Evolutionary conservation across 2,113 vertebrate species (phyloP).

Genomic region (Ancistrus triradiatus): DNA sequence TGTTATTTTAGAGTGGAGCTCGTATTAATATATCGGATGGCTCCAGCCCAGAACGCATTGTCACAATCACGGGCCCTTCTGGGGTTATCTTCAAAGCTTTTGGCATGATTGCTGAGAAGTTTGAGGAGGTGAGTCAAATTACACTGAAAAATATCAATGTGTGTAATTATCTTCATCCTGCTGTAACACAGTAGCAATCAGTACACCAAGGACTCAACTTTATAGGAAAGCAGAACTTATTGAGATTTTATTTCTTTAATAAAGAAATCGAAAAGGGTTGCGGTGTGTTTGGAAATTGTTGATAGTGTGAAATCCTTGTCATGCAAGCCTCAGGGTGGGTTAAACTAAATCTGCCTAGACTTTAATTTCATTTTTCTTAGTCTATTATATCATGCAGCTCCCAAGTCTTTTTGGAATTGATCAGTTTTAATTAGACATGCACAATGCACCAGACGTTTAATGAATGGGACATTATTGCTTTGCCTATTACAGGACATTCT

Average conservation of each 20-base stretch:
- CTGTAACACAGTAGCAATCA: constrained; percentile 3
- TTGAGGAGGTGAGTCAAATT: constrained; percentile 80
- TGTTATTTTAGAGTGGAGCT: constrained; percentile 78
- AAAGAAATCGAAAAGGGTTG: background rate
- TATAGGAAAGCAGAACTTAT: constrained; percentile 17
- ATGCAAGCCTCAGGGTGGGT: constrained; percentile 8
- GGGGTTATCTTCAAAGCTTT: constrained; percentile 91
- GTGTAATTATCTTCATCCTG: constrained; percentile 14
- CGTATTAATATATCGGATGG: constrained; percentile 94
- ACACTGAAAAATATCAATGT: background rate
- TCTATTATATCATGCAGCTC: no score
- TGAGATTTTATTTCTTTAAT: constrained; percentile 4
- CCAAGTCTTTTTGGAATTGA: constrained; percentile 16
- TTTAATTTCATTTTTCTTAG: constrained; percentile 21
- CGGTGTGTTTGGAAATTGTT: constrained; percentile 4
- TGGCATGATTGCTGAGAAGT: constrained; percentile 91
- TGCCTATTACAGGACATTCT: constrained; percentile 77
- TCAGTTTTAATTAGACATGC: constrained; percentile 13
- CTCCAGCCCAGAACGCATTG: constrained; percentile 88
- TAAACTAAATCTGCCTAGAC: no score
- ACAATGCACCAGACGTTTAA: background rate
- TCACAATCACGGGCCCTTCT: constrained; percentile 89
- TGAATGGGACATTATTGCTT: constrained; percentile 24
- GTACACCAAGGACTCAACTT: constrained; percentile 14
- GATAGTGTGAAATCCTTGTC: constrained; percentile 11